Evolutionary conservation across 2,888 invertebrate genomes (phyloP), one percentile per base, ranked within the genome.

Genomic region (Eurytoma californica): DNA sequence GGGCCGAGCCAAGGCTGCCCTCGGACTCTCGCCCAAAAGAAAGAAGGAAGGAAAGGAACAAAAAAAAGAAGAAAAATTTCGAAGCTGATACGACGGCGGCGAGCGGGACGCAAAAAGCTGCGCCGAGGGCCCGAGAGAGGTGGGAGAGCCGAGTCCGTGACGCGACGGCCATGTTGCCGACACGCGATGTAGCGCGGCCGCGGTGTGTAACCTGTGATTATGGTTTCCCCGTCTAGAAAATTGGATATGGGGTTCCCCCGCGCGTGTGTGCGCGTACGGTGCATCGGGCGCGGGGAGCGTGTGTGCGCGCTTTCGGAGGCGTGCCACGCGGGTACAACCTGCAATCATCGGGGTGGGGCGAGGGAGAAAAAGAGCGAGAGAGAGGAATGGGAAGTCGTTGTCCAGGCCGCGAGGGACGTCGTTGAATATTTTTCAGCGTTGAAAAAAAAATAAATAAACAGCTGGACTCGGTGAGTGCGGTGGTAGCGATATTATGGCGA

Each of bases 281-380:
- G 24, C 51, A 65, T n/a, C 47, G 69, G 30, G n/a, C 47, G 53
- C 47, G 20, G 1, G 58, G 7, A 14, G 12, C 20, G 5, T 51
- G 20, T 65, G 47, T 47, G 20, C 60, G 69, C 69, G 74, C 73
- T 78, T 66, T 80, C 60, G 79, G 82, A 82, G 80, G 78, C 79
- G 73, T 81, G 80, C 79, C 89, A n/a, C n/a, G 87, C 30, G 4
- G 24, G 84, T 88, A 88, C 88, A 89, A 89, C 89, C 89, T 87
- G 88, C 87, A 90, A 89, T 90, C 88, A 90, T 89, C 86, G 87
- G 89, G 90, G 89, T 89, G 90, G 89, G 88, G 88, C 90, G 86
- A 87, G 83, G 55, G 72, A 24, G 72, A 66, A 61, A 55, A 28
- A 53, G 58, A 58, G n/a, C n/a, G 18, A 55, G 53, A 77, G 47